A percentile compares a stretch with the other conserved stretches of the same genome.
Evolutionary conservation across 2,797 vertebrate genomes (phyloP).

Genomic region (Spinus pinus): DNA sequence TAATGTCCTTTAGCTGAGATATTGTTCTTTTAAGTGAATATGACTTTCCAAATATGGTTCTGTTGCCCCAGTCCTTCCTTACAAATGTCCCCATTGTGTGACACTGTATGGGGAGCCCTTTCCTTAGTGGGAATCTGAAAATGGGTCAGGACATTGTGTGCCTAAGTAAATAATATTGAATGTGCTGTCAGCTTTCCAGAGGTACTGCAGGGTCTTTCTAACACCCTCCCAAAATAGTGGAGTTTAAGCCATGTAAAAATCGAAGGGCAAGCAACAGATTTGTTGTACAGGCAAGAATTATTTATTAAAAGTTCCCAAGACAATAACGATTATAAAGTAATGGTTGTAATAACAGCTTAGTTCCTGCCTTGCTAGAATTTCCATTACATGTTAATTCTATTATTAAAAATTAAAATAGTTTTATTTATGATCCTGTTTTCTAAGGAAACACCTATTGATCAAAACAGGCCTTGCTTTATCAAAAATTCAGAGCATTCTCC

Average conservation of each 20-base stretch:
- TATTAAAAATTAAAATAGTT: slow-evolving; percentile 21
- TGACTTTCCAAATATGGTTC: background rate
- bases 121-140: background rate
- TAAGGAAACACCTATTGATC: slow-evolving; percentile 6
- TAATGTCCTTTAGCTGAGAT: background rate
- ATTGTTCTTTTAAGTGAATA: background rate
- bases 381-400: background rate
- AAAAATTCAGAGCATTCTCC: background rate
- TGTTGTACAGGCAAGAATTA: background rate
- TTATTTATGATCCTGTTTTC: slow-evolving; percentile 12
- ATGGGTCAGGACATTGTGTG: background rate
- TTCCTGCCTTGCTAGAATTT: background rate
- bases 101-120: background rate
- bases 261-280: background rate
- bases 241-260: background rate
- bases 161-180: background rate
- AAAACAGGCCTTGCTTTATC: background rate
- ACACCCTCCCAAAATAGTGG: background rate
- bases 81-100: background rate
- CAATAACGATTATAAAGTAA: background rate
- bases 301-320: background rate
- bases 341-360: background rate
- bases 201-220: background rate
- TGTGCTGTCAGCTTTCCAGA: background rate
- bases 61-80: slow-evolving; percentile 1